Conservation (phyloP, 2,888 invertebrate species). For the Eupithecia abbreviata region DNA sequence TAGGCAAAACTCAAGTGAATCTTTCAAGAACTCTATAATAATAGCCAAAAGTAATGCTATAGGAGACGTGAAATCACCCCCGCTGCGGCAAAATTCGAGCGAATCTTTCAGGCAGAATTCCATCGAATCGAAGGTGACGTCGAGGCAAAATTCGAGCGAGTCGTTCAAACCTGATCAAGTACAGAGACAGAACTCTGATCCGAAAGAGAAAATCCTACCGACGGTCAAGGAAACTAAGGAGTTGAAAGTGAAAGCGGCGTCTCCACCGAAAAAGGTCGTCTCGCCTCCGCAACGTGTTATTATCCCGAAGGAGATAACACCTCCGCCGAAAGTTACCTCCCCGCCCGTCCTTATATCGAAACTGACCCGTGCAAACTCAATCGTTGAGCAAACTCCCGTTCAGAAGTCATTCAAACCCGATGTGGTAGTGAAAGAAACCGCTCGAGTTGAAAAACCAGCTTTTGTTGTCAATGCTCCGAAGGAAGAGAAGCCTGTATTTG, state of each 20-base stretch:
- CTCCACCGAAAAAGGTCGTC: constrained; percentile 42
- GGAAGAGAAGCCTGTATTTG: constrained; percentile 36
- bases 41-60: not conserved
- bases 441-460: constrained; percentile 32
- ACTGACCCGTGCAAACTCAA: constrained; percentile 43
- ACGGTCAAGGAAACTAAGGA: constrained; percentile 19
- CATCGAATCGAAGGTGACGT: constrained; percentile 11
- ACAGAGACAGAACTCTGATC: constrained; percentile 30
- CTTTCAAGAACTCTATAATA: constrained; percentile 1
- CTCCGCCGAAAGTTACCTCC: constrained; percentile 36
- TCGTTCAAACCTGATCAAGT: constrained; percentile 13
- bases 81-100: constrained; percentile 29
- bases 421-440: constrained; percentile 15
- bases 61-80: constrained; percentile 16
- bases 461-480: constrained; percentile 38
- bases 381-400: constrained; percentile 45
- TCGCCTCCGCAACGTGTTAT: constrained; percentile 32
- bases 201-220: constrained; percentile 13
- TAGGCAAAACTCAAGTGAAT: constrained; percentile 27
- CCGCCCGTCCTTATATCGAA: constrained; percentile 48
- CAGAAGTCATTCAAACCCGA: constrained; percentile 34
- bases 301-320: constrained; percentile 22
- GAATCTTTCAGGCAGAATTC: constrained; percentile 22
- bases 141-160: constrained; percentile 23
- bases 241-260: constrained; percentile 35